A percentile compares a stretch with the other conserved stretches of the same genome.
phyloP scores from a whole-genome alignment of 1,140 invertebrate species.

The Scaptomyza pallida region DNA sequence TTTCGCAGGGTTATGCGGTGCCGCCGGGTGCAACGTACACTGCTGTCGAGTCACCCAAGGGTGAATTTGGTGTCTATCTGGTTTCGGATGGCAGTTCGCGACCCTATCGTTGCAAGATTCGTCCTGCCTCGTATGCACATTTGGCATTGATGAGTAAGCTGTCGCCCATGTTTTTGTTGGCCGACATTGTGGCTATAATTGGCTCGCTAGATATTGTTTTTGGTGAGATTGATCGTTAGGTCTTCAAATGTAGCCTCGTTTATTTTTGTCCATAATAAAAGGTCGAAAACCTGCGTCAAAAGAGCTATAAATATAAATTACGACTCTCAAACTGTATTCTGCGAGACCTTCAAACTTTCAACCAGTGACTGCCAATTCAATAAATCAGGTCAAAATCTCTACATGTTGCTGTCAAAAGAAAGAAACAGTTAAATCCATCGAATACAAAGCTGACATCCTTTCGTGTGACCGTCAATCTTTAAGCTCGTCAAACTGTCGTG shows the following conservation, averaged over 20 bases:
- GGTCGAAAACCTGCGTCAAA: too few species aligned
- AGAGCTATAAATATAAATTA: too few species aligned
- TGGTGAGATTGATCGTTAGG: conserved; percentile 93
- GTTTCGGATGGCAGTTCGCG: conserved; percentile 92
- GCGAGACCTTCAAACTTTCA: not conserved
- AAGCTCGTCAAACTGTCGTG: not conserved
- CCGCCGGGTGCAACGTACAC: conserved; percentile 93
- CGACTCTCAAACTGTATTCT: not conserved
- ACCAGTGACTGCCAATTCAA: not conserved
- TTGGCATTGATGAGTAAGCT: conserved; percentile 87
- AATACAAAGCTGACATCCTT: too few species aligned
- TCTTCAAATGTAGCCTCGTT: not conserved
- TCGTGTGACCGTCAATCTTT: not conserved
- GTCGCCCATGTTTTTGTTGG: conserved; percentile 87
- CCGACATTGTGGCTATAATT: conserved; percentile 92
- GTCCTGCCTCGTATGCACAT: conserved; percentile 90
- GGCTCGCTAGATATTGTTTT: conserved; percentile 94
- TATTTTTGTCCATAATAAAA: too few species aligned
- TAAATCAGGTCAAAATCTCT: too few species aligned
- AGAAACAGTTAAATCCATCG: too few species aligned
- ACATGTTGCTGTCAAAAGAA: too few species aligned
- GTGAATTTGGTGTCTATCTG: conserved; percentile 94
- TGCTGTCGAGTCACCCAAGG: conserved; percentile 92
- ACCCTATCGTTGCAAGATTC: conserved; percentile 93
- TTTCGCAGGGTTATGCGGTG: conserved; percentile 91